A percentile compares a stretch with the other conserved stretches of the same genome.
Conservation (phyloP, 2,888 invertebrate species). For the Synanthedon tipuliformis region DNA sequence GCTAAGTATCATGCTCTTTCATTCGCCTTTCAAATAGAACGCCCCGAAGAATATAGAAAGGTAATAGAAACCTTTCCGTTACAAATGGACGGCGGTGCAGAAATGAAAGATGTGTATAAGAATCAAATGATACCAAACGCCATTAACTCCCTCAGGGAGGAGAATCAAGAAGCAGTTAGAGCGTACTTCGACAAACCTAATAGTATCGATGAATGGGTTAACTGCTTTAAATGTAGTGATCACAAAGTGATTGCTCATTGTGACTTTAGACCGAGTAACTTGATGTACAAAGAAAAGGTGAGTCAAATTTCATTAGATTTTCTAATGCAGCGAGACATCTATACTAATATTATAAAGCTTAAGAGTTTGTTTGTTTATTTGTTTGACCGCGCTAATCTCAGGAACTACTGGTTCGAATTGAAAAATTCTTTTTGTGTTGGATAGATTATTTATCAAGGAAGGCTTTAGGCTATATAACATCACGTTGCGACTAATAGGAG, state of each 20-base stretch:
- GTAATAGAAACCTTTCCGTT: not conserved
- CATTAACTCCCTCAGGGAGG: not conserved
- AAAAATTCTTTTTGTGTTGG: too few relatives aligned
- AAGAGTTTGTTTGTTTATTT: too few relatives aligned
- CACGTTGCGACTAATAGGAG: too few relatives aligned
- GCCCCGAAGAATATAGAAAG: constrained; percentile 3
- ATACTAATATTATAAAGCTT: too few relatives aligned
- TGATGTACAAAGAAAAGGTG: constrained; percentile 5
- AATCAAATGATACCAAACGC: not conserved
- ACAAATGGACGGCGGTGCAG: not conserved
- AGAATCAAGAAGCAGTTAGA: not conserved
- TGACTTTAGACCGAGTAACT: constrained; percentile 8
- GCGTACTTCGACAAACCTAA: not conserved
- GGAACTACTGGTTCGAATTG: too few relatives aligned
- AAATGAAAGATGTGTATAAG: not conserved
- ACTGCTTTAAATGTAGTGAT: not conserved
- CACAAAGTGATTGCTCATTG: constrained; percentile 3
- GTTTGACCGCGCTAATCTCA: too few relatives aligned
- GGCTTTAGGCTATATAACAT: too few relatives aligned
- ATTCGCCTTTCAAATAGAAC: constrained; percentile 3
- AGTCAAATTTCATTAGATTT: not conserved
- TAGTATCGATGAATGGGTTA: not conserved
- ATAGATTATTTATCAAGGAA: too few relatives aligned
- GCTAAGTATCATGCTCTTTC: constrained; percentile 10
- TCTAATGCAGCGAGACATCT: too few relatives aligned